Conservation (phyloP, 2,113 vertebrate genomes). For the Equus quagga region DNA sequence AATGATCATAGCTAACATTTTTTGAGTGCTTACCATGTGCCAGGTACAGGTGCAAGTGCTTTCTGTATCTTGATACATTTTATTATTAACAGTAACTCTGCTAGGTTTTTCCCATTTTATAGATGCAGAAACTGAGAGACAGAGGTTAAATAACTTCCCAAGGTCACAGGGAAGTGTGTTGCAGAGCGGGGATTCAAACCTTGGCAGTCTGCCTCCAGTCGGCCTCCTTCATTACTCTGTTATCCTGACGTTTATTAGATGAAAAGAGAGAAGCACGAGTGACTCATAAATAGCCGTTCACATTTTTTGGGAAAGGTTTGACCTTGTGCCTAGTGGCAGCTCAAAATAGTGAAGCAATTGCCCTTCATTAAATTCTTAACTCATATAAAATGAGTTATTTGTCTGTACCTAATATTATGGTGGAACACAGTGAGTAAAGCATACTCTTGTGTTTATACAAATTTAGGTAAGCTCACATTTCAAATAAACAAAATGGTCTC, state of each 20-base stretch:
- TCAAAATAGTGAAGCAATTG: constrained; percentile 39
- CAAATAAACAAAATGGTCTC: neutral
- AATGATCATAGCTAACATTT: neutral
- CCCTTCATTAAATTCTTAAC: constrained; percentile 45
- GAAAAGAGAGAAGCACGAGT: neutral
- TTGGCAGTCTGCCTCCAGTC: neutral
- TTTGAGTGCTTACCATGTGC: neutral
- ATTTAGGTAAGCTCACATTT: constrained; percentile 26
- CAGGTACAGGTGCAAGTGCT: constrained; percentile 14
- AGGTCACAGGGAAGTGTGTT: neutral
- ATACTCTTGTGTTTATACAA: neutral
- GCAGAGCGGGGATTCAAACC: neutral
- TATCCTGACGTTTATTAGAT: neutral
- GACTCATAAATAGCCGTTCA: neutral
- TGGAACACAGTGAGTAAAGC: neutral
- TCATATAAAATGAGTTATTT: neutral
- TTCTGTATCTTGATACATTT: neutral
- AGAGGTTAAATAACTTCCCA: neutral
- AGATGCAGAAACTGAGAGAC: neutral
- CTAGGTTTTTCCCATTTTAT: neutral
- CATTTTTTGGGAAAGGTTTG: constrained; percentile 37
- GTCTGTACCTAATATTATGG: neutral
- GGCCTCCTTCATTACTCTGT: neutral
- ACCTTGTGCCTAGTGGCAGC: neutral
- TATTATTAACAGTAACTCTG: constrained; percentile 17